These are phyloP conservation scores for Orthosia gothica DNA, from an alignment of 2,888 invertebrate species.

Conservation along the genomic window DNA sequence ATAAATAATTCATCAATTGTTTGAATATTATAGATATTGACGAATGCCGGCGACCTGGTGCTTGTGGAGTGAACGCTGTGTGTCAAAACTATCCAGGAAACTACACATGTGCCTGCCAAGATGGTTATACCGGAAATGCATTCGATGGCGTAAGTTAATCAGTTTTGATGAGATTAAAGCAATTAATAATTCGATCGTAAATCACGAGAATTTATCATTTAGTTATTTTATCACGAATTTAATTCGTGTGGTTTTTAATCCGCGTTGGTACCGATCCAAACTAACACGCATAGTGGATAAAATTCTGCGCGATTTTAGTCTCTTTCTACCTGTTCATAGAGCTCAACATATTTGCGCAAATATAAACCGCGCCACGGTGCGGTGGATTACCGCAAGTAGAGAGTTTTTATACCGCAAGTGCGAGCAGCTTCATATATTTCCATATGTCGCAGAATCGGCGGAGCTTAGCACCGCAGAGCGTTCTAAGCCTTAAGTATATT, in stretches of 20 bases:
- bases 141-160: constrained; percentile 86
- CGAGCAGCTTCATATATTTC: too few relatives aligned
- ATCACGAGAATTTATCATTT: neutral
- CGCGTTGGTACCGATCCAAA: too few relatives aligned
- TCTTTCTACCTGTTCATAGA: too few relatives aligned
- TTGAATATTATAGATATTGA: constrained; percentile 93
- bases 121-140: constrained; percentile 96
- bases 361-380: too few relatives aligned
- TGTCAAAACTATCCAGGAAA: constrained; percentile 97
- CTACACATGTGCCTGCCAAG: constrained; percentile 96
- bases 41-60: constrained; percentile 96
- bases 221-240: neutral
- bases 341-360: too few relatives aligned
- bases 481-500: neutral
- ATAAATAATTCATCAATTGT: constrained; percentile 1
- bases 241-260: too few relatives aligned
- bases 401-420: too few relatives aligned
- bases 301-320: too few relatives aligned
- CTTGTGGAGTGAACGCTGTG: constrained; percentile 95
- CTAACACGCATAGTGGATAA: too few relatives aligned
- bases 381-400: too few relatives aligned
- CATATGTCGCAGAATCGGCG: too few relatives aligned
- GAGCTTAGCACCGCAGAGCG: too few relatives aligned
- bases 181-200: neutral
- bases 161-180: neutral